A percentile compares a stretch with the other conserved stretches of the same genome.
Conservation (phyloP, 2,888 invertebrate genomes). For the Drosophila austrosaltans region DNA sequence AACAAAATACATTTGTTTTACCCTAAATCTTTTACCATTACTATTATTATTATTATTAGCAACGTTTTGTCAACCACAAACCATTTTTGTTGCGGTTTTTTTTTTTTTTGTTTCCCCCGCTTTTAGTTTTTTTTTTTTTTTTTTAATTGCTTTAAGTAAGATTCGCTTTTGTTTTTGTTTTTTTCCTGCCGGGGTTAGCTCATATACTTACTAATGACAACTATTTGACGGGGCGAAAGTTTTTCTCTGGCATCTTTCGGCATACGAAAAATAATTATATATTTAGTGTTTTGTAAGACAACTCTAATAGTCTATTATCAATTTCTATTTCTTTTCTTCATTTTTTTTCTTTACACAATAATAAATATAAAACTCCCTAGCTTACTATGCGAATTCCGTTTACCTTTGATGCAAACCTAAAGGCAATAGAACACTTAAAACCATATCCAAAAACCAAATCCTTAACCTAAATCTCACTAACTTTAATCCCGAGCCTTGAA, state of each 20-base stretch:
- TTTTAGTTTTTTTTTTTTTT: conserved; percentile 47
- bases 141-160: conserved; percentile 55
- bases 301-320: conserved; percentile 52
- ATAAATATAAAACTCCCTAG: conserved; percentile 37
- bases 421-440: conserved; percentile 12
- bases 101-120: conserved; percentile 3
- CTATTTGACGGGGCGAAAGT: conserved; percentile 69
- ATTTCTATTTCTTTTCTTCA: conserved; percentile 33
- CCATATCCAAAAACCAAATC: not conserved
- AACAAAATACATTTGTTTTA: conserved; percentile 31
- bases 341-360: conserved; percentile 25
- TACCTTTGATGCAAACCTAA: conserved; percentile 46
- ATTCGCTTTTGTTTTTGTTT: conserved; percentile 46
- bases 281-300: conserved; percentile 45
- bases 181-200: conserved; percentile 40
- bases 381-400: conserved; percentile 62
- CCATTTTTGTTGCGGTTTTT: conserved; percentile 20
- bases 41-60: conserved; percentile 37
- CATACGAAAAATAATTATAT: conserved; percentile 53
- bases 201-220: conserved; percentile 58
- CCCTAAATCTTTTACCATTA: conserved; percentile 41
- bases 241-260: conserved; percentile 38
- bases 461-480: not conserved
- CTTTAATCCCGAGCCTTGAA: not conserved
- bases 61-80: conserved; percentile 50